These are phyloP conservation scores for Cyprinodon brontotheroides DNA, from an alignment of 2,113 vertebrate genomes.

Conservation along the genomic window DNA sequence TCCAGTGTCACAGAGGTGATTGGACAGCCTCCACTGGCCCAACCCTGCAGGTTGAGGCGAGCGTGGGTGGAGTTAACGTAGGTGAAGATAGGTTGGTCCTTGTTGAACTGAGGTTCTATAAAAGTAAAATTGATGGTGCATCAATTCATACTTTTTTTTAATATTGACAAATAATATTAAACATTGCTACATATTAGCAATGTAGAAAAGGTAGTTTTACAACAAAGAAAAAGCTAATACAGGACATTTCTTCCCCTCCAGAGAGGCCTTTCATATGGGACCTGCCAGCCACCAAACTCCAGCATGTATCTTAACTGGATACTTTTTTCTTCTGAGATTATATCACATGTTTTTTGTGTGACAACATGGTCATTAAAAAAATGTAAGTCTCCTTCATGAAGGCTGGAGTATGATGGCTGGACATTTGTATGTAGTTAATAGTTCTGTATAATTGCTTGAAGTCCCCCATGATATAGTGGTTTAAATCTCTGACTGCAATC, in stretches of 20 bases:
- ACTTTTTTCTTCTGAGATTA: background rate
- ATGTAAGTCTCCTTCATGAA: background rate
- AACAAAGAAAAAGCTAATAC: background rate
- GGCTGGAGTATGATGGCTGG: background rate
- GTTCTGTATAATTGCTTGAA: background rate
- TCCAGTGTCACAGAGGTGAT: slow-evolving; percentile 91
- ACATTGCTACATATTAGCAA: background rate
- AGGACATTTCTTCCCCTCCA: background rate
- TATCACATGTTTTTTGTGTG: background rate
- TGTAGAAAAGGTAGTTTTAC: background rate
- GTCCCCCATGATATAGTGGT: too few relatives aligned
- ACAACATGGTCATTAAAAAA: background rate
- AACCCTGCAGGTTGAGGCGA: slow-evolving; percentile 94
- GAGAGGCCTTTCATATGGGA: background rate
- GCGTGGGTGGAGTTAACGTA: slow-evolving; percentile 97
- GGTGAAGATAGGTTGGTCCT: slow-evolving; percentile 96
- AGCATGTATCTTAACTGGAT: background rate
- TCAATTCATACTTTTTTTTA: background rate
- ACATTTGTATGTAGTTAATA: background rate
- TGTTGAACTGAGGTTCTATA: slow-evolving; percentile 96
- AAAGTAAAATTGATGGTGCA: slow-evolving; percentile 12
- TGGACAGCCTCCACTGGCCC: slow-evolving; percentile 96
- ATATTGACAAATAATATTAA: background rate
- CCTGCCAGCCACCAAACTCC: background rate
- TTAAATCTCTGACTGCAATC: too few relatives aligned